Evolutionary conservation across 2,113 vertebrate species (phyloP), one percentile per base, ranked within the genome.

Genomic region (Tringa solitaria): DNA sequence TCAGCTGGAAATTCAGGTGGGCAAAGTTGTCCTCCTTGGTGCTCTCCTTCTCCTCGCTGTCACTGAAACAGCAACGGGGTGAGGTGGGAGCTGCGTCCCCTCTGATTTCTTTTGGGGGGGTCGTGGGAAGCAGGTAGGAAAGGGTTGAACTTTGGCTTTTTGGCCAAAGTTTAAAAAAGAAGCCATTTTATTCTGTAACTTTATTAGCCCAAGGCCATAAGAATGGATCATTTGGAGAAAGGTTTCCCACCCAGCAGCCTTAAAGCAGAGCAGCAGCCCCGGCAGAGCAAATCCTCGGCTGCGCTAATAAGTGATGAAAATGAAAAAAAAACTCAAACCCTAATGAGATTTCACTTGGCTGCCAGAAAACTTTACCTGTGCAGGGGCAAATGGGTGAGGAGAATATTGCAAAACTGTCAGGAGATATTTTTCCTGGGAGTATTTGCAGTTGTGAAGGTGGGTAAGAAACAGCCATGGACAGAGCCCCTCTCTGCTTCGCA

Each of bases 1-100:
- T 99, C 56, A 99, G 97, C 54, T 98, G 98, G 43, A 99, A 97
- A 56, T 97, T 97, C 79, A 99, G 97, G 69, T 98, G 96, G 48
- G 97, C 99, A 0, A 37, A 68, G 91, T 99, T 99, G 98, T 99
- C 98, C 5, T 97, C 98, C 32, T 97, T 98, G 87, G 98, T 99
- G 93, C 41, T 97, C 63, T 98, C 98, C 53, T 95, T 94, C 95
- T 96, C 99, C 4, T 99, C 98, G 3, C 99, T 99, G 85, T 99
- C 98, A 59, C 99, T 99, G 96, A 10, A 89, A 85, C 5, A 18
- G 78, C 61, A 93, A 76, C 3, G 0, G 65, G 30, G 3, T 90
- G 79, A 94, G 93, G 41, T 1, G 9, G 19, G 32, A 73, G 16
- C 24, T 0, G 3, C 4, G 15, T 64, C 14, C 65, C 21, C 24